Base-by-base conservation (phyloP, 2,113 vertebrate species). In the Paradoxurus hermaphroditus region DNA sequence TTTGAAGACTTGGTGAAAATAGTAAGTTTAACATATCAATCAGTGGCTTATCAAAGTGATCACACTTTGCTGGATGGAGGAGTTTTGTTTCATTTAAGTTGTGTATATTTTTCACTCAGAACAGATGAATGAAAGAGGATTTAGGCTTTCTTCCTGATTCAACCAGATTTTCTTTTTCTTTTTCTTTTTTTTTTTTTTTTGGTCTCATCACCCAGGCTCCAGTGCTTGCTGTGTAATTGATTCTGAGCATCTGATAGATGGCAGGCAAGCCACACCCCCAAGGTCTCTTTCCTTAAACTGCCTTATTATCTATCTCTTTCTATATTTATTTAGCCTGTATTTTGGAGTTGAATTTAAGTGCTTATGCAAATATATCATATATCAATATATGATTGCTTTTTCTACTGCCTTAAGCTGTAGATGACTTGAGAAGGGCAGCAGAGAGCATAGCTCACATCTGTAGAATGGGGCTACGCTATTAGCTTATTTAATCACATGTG, bases 1-100 rank as follows among this genome's bases (percentile, higher is more conserved):
- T 83, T 75, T 86, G 73, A 90, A 78, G 63, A 84, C 29, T 67
- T 73, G 29, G 34, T 95, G 62, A 88, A 93, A 95, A 90, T 77
- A 49, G 12, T 72, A 91, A 72, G 4, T 90, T 93, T 90, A 89
- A 77, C 78, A 39, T 73, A 51, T 49, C 11, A 90, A 73, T 81
- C 29, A 73, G 39, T 73, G 27, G 4, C 10, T 95, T 91, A 51
- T 87, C 10, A 95, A 88, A 82, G n/a, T 77, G 65, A 73, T 75
- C 34, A 53, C 25, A 75, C 18, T 51, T 87, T 41, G 9, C 18
- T 87, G 14, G 31, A 19, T 81, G 72, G 44, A 77, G 19, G 34
- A 94, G 93, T 56, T 93, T 75, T 68, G 13, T 90, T 92, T 85
- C 9, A 92, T 56, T 92, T 97, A 81, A 87, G 84, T 44, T 84